These are phyloP conservation scores for Tragelaphus eurycerus DNA, from an alignment of 2,797 vertebrate genomes.

Conservation along the genomic window DNA sequence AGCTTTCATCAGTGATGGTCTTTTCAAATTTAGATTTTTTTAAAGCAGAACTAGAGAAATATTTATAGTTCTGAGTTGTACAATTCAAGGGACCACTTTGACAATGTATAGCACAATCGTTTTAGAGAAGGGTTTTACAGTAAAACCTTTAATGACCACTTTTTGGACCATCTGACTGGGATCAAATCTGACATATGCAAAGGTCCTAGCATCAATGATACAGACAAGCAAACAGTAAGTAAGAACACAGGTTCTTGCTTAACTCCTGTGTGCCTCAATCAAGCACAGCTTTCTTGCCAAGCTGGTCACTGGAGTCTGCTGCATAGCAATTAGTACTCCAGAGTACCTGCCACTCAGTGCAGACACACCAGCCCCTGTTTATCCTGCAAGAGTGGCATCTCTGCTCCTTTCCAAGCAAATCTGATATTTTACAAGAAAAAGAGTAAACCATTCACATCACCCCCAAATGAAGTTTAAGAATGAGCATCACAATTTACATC, in stretches of 20 bases:
- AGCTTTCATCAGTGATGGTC: background rate
- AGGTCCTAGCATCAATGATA: background rate
- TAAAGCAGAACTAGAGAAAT: background rate
- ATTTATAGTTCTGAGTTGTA: background rate
- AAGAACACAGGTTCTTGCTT: background rate
- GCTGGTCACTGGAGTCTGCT: background rate
- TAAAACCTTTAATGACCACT: background rate
- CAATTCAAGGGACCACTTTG: background rate
- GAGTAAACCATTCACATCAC: background rate
- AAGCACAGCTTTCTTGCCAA: background rate
- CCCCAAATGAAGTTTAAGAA: constrained; percentile 8
- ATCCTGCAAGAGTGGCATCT: background rate
- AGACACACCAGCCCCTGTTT: background rate
- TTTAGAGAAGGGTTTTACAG: background rate
- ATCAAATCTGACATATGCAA: background rate
- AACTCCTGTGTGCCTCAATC: background rate
- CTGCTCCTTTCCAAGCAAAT: background rate
- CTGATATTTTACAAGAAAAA: background rate
- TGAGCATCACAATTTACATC: background rate
- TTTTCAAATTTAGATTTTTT: background rate
- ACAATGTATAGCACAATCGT: background rate
- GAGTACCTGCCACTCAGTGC: background rate
- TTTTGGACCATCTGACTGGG: background rate
- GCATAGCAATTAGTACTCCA: background rate
- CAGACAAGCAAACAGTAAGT: background rate